These are phyloP conservation scores for Hyperopisus bebe DNA, from an alignment of 2,113 vertebrate species.

Conservation along the genomic window DNA sequence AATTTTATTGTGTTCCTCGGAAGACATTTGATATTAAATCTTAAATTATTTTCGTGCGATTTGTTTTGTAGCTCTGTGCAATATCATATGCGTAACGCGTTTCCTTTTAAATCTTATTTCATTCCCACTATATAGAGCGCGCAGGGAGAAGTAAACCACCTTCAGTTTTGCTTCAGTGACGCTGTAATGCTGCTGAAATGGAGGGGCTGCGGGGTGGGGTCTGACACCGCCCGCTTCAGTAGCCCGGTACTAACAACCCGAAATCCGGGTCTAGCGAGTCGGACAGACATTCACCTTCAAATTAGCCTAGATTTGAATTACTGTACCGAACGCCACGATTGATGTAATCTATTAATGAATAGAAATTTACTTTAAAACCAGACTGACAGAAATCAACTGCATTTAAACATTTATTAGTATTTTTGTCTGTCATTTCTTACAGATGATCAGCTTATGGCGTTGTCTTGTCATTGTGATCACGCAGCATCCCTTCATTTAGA, in stretches of 20 bases:
- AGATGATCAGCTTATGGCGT: conserved; percentile 46
- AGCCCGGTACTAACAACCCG: not conserved
- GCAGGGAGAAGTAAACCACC: not conserved
- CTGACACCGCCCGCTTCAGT: not conserved
- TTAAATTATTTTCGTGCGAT: not conserved
- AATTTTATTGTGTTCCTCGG: not conserved
- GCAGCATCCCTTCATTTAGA: conserved; percentile 29
- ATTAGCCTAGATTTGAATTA: not conserved
- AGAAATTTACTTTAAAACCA: not conserved
- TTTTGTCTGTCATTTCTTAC: not conserved
- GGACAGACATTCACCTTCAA: not conserved
- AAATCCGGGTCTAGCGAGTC: not conserved
- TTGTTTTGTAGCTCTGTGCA: not conserved
- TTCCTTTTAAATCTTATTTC: not conserved
- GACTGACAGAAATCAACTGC: not conserved
- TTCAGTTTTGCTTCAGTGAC: not conserved
- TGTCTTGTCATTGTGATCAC: conserved; percentile 39
- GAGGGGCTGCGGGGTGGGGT: not conserved
- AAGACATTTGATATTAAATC: not conserved
- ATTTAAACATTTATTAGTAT: not conserved
- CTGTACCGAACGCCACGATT: not conserved
- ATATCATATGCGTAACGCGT: not conserved
- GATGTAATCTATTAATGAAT: not conserved
- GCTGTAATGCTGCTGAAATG: not conserved
- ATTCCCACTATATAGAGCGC: not conserved